Evolutionary conservation across 2,797 vertebrate genomes (phyloP), one percentile per base, ranked within the genome.

Genomic region (Gobio occitaniae): DNA sequence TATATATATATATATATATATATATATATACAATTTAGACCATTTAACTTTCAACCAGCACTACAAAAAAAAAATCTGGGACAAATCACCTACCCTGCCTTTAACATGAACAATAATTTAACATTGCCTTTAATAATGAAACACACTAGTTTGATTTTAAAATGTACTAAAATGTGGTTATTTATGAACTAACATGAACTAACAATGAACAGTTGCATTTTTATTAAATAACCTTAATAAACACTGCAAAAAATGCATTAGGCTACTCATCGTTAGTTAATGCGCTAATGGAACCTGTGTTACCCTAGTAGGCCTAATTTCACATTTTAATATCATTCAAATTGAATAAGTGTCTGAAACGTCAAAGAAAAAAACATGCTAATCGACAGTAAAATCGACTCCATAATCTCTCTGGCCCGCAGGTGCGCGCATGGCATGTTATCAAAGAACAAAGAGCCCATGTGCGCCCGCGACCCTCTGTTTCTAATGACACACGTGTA

Each of bases 381-480:
- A 25, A 80, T 38, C 11, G 1, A 32, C 19, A 65, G 44, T 75
- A 65, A 41, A 38, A 52, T 38, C 25, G 54, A n/a, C 69, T 74
- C 56, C 17, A 12, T 59, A 10, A 7, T 84, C 16, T 69, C 61
- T 77, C 48, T 47, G 83, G 65, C 56, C 82, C 59, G 82, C 86
- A 85, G 88, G 82, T 86, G 88, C 65, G 65, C 59, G 25, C 47
- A 71, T 71, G 59, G 19, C 78, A 75, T 56, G 88, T 63, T 78
- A 52, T 77, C n/a, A 59, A 69, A 83, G 82, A 88, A 89, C 88
- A 89, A 87, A 89, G 88, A 77, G 70, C 10, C 29, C 72, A 75
- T 83, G 78, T 82, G 52, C 77, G 47, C 50, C 59, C 79, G 74
- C 29, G 38, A 70, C 44, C 82, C 82, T 78, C 61, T 54, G 61